phyloP scores from a whole-genome alignment of 2,888 invertebrate genomes.

The Brachynemurus nebulosus region DNA sequence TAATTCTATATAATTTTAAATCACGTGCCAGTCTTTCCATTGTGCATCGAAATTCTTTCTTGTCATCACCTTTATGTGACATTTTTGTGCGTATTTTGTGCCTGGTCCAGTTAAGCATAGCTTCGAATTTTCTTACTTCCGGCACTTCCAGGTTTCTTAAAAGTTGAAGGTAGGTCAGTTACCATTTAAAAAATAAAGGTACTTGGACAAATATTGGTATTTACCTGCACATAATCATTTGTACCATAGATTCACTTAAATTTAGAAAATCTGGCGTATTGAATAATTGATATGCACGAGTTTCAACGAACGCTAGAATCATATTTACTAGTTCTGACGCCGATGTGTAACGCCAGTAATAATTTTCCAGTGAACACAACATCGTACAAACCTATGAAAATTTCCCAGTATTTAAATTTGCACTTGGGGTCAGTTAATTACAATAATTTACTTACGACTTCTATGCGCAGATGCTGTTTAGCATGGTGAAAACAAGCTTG shows the following conservation, averaged over 20 bases:
- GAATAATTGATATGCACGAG: slow-evolving; percentile 72
- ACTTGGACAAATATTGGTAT: slow-evolving; percentile 6
- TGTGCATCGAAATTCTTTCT: slow-evolving; percentile 80
- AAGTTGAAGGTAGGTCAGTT: too few species aligned
- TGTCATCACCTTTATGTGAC: slow-evolving; percentile 68
- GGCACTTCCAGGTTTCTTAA: slow-evolving; percentile 72
- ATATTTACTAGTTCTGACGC: slow-evolving; percentile 88
- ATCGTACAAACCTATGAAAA: slow-evolving; percentile 65
- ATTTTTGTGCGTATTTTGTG: slow-evolving; percentile 69
- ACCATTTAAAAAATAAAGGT: too few species aligned
- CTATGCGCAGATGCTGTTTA: slow-evolving; percentile 82
- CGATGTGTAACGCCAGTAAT: slow-evolving; percentile 90
- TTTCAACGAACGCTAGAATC: slow-evolving; percentile 83
- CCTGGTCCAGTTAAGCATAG: slow-evolving; percentile 83
- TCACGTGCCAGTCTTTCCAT: slow-evolving; percentile 86
- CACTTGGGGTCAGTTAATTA: background rate
- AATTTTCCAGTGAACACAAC: slow-evolving; percentile 84
- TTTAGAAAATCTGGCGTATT: slow-evolving; percentile 72
- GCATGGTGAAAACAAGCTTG: slow-evolving; percentile 94
- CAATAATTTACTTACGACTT: slow-evolving; percentile 50
- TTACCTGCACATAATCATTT: slow-evolving; percentile 72
- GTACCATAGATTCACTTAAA: slow-evolving; percentile 87
- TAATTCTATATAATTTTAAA: slow-evolving; percentile 77
- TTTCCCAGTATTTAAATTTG: slow-evolving; percentile 1
- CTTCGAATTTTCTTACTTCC: slow-evolving; percentile 83